These are phyloP conservation scores for Heteronetta atricapilla DNA, from an alignment of 2,113 vertebrate species.

Conservation along the genomic window DNA sequence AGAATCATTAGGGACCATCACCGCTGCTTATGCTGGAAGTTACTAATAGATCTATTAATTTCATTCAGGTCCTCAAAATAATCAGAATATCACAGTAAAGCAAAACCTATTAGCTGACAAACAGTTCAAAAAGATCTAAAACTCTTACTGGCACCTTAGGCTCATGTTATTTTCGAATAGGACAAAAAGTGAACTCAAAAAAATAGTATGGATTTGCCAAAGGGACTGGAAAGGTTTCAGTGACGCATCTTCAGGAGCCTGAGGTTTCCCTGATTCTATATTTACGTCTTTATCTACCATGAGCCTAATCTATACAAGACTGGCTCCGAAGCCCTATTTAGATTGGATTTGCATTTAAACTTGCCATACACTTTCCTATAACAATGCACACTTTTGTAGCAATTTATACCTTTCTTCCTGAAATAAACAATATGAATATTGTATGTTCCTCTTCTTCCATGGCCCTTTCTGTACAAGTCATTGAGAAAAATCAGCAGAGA, in stretches of 20 bases:
- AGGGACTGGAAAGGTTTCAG: background rate
- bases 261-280: background rate
- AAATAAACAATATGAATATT: background rate
- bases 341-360: background rate
- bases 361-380: background rate
- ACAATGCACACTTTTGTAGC: background rate
- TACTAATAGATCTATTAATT: background rate
- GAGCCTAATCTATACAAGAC: background rate
- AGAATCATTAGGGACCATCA: background rate
- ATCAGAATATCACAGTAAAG: background rate
- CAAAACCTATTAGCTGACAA: background rate
- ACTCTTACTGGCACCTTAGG: background rate
- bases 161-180: background rate
- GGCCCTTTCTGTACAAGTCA: background rate
- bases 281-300: background rate
- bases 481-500: background rate
- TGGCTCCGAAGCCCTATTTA: background rate
- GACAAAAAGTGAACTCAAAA: background rate
- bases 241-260: background rate
- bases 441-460: background rate
- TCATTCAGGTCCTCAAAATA: background rate
- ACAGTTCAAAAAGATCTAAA: background rate
- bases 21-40: background rate
- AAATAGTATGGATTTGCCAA: background rate
- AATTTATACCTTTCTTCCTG: background rate